Base-by-base conservation (phyloP, 2,113 vertebrate genomes). In the Garra rufa region DNA sequence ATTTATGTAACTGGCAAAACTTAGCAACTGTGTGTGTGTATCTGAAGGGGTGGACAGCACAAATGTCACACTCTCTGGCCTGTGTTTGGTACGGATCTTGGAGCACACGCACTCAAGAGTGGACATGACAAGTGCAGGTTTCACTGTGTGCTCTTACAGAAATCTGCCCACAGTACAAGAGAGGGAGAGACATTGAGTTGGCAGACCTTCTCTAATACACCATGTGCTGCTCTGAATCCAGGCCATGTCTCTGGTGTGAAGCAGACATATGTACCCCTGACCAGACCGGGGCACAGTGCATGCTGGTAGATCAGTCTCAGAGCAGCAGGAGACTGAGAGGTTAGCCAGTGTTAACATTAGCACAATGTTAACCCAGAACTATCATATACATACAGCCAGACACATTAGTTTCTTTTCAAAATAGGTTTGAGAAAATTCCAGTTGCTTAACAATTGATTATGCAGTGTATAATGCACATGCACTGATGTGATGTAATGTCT, bases 161-260 rank as follows among this genome's bases (percentile, higher is more conserved):
- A 50, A 75, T 75, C 73, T 75, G 44, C 46, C 73, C 46, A 75
- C 24, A 19, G 46, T 19, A 50, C 46, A 75, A 75, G 73, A 48
- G 73, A 75, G 43, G 21, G 21, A 26, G 73, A 75, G 73, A 50
- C 73, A 30, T 24, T 17, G 73, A 75, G 46, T 30, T 75, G 73
- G 73, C 73, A 75, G 73, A 59, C 46, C 71, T 17, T 59, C 38
- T 24, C 63, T 83, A 50, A 78, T 67, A 75, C 24, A 24, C 69
- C 75, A 26, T 38, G 11, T 50, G 77, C 9, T 43, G 34, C 41
- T 48, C 70, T 76, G 59, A 83, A 81, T 71, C 50, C 81, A 81
- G 78, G 74, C 34, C 75, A 65, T 69, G 76, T 81, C 84, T 76
- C 73, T 79, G 38, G 44, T 44, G 73, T 89, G 30, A 67, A 79